These are phyloP conservation scores for Oncorhynchus masou DNA, from an alignment of 2,113 vertebrate species.

Conservation along the genomic window DNA sequence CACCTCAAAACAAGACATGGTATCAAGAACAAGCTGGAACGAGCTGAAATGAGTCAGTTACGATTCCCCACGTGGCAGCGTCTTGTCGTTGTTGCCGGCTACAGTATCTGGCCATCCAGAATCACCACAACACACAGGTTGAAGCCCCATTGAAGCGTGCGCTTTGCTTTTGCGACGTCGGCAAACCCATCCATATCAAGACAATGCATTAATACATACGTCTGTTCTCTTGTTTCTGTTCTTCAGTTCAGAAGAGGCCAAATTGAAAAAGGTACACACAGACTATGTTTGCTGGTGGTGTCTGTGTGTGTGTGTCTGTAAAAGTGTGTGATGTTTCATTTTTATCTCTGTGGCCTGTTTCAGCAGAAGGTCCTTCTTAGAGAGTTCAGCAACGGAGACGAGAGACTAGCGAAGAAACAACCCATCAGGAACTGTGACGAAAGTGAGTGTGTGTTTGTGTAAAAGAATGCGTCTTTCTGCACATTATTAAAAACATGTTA, in stretches of 20 bases:
- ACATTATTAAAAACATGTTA: not conserved
- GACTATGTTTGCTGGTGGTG: not conserved
- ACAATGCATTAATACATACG: not conserved
- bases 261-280: slow-evolving; percentile 87
- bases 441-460: slow-evolving; percentile 72
- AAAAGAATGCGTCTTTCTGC: not conserved
- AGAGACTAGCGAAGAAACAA: slow-evolving; percentile 90
- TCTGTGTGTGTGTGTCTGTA: slow-evolving; percentile 3
- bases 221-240: not conserved
- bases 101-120: too few species aligned
- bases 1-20: too few species aligned
- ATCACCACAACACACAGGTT: too few species aligned
- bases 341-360: slow-evolving; percentile 19
- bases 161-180: too few species aligned
- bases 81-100: too few species aligned
- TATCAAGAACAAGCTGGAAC: too few species aligned
- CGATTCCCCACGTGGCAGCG: too few species aligned
- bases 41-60: too few species aligned
- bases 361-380: slow-evolving; percentile 91
- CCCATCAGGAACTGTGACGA: slow-evolving; percentile 91
- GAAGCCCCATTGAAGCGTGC: too few species aligned
- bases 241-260: slow-evolving; percentile 89
- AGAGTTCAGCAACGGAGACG: slow-evolving; percentile 91
- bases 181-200: not conserved
- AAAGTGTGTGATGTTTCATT: not conserved